These are phyloP conservation scores for Hydrolagus affinis DNA, from an alignment of 2,113 vertebrate genomes.

Conservation along the genomic window DNA sequence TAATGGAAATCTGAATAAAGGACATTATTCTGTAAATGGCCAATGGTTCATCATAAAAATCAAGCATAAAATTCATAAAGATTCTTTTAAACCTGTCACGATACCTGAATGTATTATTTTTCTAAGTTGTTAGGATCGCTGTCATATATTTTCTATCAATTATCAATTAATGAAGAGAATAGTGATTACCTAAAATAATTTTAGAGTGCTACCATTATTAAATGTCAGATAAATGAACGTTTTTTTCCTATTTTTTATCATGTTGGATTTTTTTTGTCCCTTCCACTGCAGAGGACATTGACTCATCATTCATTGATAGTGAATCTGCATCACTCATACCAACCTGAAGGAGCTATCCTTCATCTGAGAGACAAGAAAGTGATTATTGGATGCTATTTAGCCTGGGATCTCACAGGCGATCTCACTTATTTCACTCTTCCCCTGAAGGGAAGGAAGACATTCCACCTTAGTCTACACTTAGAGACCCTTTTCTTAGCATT, in stretches of 20 bases:
- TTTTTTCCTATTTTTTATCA: too few species aligned
- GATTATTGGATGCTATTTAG: too few species aligned
- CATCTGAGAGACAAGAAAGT: too few species aligned
- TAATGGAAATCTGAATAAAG: slow-evolving; percentile 47
- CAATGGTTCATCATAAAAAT: slow-evolving; percentile 1
- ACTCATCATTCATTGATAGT: background rate
- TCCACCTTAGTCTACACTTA: too few species aligned
- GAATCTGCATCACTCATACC: background rate
- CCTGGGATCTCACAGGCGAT: too few species aligned
- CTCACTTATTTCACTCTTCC: too few species aligned
- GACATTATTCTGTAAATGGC: slow-evolving; percentile 13
- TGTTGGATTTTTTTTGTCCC: too few species aligned
- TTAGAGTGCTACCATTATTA: background rate
- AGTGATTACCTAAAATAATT: background rate
- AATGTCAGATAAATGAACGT: background rate
- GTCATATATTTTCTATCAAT: background rate
- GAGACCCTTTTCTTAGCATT: too few species aligned
- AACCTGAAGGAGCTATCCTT: too few species aligned
- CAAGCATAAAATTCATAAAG: background rate
- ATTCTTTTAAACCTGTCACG: slow-evolving; percentile 21
- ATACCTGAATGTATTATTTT: background rate
- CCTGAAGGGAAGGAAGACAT: too few species aligned
- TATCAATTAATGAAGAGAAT: background rate
- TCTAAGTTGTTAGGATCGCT: too few species aligned
- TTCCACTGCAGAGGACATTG: too few species aligned